Evolutionary conservation across 2,113 vertebrate genomes (phyloP).

Genomic region (Labrus mixtus): DNA sequence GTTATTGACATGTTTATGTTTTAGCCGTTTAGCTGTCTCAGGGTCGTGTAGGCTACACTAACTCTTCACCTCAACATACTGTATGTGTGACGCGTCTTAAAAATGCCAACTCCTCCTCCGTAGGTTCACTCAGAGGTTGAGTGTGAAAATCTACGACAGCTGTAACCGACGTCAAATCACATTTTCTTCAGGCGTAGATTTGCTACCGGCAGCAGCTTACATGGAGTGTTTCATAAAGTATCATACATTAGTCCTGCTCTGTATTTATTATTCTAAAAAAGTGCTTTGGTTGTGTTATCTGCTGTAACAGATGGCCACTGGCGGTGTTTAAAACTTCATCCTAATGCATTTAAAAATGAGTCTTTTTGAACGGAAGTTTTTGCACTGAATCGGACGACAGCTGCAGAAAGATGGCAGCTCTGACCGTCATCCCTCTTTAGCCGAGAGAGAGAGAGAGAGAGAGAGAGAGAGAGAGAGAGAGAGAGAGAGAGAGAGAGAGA

Average conservation of each 20-base stretch:
- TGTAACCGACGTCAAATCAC: too few relatives aligned
- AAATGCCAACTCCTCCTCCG: too few relatives aligned
- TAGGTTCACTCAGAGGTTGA: not conserved
- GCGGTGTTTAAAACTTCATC: not conserved
- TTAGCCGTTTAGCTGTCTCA: not conserved
- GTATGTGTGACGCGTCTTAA: not conserved
- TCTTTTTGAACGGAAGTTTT: not conserved
- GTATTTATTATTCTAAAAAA: not conserved
- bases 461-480: too few relatives aligned
- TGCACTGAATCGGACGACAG: not conserved
- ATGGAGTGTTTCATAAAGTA: not conserved
- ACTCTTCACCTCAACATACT: too few relatives aligned
- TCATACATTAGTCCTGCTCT: not conserved
- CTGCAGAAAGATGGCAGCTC: not conserved
- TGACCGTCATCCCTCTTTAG: not conserved
- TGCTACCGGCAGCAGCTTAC: not conserved
- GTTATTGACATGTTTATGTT: not conserved
- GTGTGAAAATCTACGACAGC: not conserved
- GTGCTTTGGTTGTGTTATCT: not conserved
- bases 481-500: too few relatives aligned
- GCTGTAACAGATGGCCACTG: too few relatives aligned
- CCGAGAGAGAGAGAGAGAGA: not conserved
- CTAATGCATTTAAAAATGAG: not conserved
- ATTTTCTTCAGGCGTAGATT: too few relatives aligned
- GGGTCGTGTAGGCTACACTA: not conserved